Evolutionary conservation across 2,888 invertebrate species (phyloP).

Genomic region (Conistra vaccinii): DNA sequence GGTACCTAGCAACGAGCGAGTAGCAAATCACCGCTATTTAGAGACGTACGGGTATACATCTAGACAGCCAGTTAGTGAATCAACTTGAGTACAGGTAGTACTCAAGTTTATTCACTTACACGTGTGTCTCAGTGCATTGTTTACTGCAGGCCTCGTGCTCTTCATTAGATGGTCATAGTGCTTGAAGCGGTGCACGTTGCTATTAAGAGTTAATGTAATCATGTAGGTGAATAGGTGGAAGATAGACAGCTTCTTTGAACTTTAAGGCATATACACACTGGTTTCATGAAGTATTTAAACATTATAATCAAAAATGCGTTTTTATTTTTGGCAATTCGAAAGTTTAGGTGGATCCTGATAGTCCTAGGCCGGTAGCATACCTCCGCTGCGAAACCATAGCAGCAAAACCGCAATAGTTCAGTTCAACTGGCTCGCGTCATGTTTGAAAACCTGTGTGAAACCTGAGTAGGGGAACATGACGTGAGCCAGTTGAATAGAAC

Average conservation of each 20-base stretch:
- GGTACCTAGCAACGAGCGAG: too few species aligned
- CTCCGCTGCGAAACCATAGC: too few species aligned
- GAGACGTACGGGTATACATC: neutral
- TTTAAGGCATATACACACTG: neutral
- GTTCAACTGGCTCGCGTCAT: too few species aligned
- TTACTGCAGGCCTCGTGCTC: neutral
- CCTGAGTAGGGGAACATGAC: too few species aligned
- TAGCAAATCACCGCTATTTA: neutral
- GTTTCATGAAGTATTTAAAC: neutral
- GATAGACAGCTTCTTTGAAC: neutral
- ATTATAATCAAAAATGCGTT: neutral
- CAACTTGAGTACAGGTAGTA: too few species aligned
- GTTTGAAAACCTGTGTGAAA: too few species aligned
- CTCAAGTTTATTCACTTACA: neutral
- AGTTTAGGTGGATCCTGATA: too few species aligned
- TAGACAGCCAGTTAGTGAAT: too few species aligned
- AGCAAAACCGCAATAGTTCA: too few species aligned
- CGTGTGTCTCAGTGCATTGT: slow-evolving; percentile 15
- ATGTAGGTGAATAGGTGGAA: neutral
- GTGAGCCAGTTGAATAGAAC: too few species aligned
- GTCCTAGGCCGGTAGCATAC: too few species aligned
- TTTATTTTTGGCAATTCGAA: neutral
- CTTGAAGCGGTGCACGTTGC: too few species aligned
- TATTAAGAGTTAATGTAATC: slow-evolving; percentile 4
- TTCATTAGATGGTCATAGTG: neutral